Evolutionary conservation across 2,888 invertebrate genomes (phyloP).

Genomic region (Brachyptera putata): DNA sequence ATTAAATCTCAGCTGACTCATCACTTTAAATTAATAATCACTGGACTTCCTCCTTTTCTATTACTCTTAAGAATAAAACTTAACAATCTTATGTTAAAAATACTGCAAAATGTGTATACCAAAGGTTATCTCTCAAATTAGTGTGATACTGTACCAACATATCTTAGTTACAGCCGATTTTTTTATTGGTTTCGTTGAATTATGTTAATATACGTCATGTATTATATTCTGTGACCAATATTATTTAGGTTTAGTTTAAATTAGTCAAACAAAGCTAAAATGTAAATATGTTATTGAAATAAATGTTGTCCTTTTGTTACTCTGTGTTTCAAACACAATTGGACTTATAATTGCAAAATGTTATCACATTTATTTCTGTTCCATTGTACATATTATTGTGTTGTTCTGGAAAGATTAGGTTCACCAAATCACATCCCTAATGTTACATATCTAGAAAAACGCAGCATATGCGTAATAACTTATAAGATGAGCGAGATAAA

Average conservation of each 20-base stretch:
- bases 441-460: too few species aligned
- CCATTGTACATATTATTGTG: too few species aligned
- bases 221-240: slow-evolving; percentile 17
- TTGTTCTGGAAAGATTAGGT: neutral
- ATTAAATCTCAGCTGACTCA: neutral
- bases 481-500: too few species aligned
- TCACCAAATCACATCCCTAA: too few species aligned
- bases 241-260: slow-evolving; percentile 14
- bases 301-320: slow-evolving; percentile 32
- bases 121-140: slow-evolving; percentile 15
- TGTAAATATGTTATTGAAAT: slow-evolving; percentile 31
- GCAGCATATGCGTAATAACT: too few species aligned
- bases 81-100: neutral
- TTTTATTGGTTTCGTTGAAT: slow-evolving; percentile 5
- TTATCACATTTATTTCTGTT: too few species aligned
- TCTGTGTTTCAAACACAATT: slow-evolving; percentile 26
- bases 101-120: slow-evolving; percentile 5
- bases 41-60: slow-evolving; percentile 28
- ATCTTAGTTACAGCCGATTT: slow-evolving; percentile 16
- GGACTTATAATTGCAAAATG: slow-evolving; percentile 14
- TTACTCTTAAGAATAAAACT: neutral
- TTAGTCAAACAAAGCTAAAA: slow-evolving; percentile 19
- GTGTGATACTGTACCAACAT: slow-evolving; percentile 17
- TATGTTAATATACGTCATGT: slow-evolving; percentile 6
- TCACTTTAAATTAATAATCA: slow-evolving; percentile 13